Percentiles rank a stretch among this genome's conserved stretches.
phyloP scores from a whole-genome alignment of 2,113 vertebrate species.

The Haplochromis vanheusdeni region DNA sequence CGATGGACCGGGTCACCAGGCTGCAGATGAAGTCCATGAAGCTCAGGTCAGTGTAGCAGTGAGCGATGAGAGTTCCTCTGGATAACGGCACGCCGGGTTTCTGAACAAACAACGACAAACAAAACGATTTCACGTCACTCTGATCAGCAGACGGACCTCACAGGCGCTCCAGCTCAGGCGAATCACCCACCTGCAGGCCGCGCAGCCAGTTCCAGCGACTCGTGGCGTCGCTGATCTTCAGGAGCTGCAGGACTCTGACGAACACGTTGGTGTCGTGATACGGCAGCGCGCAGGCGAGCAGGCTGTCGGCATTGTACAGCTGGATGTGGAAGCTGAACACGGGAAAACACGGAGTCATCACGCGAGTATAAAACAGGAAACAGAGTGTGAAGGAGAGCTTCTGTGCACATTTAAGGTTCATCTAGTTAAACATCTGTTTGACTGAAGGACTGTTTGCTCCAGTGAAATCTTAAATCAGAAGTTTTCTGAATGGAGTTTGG shows the following conservation, averaged over 20 bases:
- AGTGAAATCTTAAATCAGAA: background rate
- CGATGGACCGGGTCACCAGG: slow-evolving; percentile 80
- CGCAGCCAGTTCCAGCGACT: slow-evolving; percentile 90
- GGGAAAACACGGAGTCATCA: background rate
- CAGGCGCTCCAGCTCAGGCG: accelerated
- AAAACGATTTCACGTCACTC: background rate
- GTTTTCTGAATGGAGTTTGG: background rate
- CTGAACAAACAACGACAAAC: slow-evolving; percentile 47
- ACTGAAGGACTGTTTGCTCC: background rate
- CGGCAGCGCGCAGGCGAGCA: slow-evolving; percentile 86
- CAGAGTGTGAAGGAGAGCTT: accelerated
- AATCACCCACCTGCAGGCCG: slow-evolving; percentile 77
- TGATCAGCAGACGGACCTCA: background rate
- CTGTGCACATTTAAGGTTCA: background rate
- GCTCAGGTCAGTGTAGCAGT: slow-evolving; percentile 88
- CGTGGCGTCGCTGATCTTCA: slow-evolving; percentile 79
- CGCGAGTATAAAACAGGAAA: background rate
- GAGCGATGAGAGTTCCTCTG: slow-evolving; percentile 82
- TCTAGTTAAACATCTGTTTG: background rate
- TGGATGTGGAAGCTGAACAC: slow-evolving; percentile 88
- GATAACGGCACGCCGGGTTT: slow-evolving; percentile 88
- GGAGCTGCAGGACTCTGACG: slow-evolving; percentile 87
- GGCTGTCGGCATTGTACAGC: slow-evolving; percentile 85
- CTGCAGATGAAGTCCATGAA: slow-evolving; percentile 97
- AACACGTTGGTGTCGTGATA: slow-evolving; percentile 93